phyloP scores from a whole-genome alignment of 1,140 invertebrate genomes.

The Geopemphigus sp. region DNA sequence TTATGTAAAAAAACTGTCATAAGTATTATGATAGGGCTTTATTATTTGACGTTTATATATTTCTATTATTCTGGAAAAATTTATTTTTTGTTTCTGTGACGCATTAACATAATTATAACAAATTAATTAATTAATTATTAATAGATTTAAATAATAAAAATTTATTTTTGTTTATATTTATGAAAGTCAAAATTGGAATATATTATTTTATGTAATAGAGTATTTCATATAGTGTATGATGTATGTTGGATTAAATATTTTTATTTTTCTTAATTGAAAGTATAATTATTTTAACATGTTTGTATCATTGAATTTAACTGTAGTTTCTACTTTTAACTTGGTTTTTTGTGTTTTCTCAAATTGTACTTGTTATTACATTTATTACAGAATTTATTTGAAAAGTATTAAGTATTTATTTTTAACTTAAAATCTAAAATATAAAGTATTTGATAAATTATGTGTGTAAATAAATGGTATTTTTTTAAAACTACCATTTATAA shows the following conservation, averaged over 20 bases:
- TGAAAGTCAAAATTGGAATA: not conserved
- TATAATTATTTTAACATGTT: not conserved
- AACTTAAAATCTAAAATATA: not conserved
- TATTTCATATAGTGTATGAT: not conserved
- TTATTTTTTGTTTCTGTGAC: not conserved
- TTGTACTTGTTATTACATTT: slow-evolving; percentile 2
- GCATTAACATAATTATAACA: not conserved
- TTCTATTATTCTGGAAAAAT: not conserved
- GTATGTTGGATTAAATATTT: not conserved
- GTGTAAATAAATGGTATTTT: not conserved
- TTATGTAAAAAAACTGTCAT: not conserved
- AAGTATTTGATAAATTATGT: not conserved
- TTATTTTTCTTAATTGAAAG: not conserved
- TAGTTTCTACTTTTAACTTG: not conserved
- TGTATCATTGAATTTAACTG: not conserved
- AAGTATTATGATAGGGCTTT: too few species aligned
- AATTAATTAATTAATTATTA: not conserved
- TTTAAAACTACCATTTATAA: not conserved
- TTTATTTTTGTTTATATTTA: not conserved
- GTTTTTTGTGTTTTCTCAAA: slow-evolving; percentile 1
- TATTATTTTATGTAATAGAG: slow-evolving; percentile 10
- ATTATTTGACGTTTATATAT: not conserved
- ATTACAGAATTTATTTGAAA: slow-evolving; percentile 9
- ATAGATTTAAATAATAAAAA: not conserved
- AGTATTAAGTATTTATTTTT: slow-evolving; percentile 2